Base-by-base conservation (phyloP, 2,888 invertebrate genomes). In the Chorisops tibialis region DNA sequence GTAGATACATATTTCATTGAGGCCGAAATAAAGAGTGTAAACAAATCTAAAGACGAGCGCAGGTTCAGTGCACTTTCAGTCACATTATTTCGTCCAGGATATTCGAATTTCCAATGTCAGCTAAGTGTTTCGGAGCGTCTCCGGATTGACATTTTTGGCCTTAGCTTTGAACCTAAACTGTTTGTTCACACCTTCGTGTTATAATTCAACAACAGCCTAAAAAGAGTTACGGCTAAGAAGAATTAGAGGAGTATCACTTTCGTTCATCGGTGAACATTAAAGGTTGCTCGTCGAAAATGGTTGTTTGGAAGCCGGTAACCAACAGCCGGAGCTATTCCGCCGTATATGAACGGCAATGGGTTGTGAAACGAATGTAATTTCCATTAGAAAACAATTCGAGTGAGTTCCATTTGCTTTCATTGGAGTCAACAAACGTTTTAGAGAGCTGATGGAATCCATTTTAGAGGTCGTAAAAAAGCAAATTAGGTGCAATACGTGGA, bases 121-220 rank as follows among this genome's bases (percentile, higher is more conserved):
- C 38, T 19, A 39, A 39, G 39, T 39, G 52, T 39, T 39, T 39
- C 21, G 38, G n/a, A 52, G 38, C 52, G 21, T 19, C 39, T 38
- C 12, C 21, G n/a, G 39, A 52, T 52, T 52, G 52, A 52, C 38
- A 52, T 39, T 52, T 52, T 52, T 52, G 38, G 39, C 39, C 21
- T 21, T 52, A 54, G 39, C 54, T 24, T 54, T 54, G 24, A 7
- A 7, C 24, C 4, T 7, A 54, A 41, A 41, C 21, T 54, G 41
- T 54, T 41, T 54, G 54, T 54, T 54, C 54, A 54, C 54, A 54
- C 54, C 54, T 54, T 41, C 54, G 39, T 54, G 54, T 54, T 41
- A 54, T 39, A 54, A 54, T 39, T 54, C 54, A 54, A 22, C 39
- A 41, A 54, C 54, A 54, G 41, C 24, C 54, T 21, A 14, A 22